phyloP scores from a whole-genome alignment of 1,140 invertebrate genomes.

The Gryllus bimaculatus region DNA sequence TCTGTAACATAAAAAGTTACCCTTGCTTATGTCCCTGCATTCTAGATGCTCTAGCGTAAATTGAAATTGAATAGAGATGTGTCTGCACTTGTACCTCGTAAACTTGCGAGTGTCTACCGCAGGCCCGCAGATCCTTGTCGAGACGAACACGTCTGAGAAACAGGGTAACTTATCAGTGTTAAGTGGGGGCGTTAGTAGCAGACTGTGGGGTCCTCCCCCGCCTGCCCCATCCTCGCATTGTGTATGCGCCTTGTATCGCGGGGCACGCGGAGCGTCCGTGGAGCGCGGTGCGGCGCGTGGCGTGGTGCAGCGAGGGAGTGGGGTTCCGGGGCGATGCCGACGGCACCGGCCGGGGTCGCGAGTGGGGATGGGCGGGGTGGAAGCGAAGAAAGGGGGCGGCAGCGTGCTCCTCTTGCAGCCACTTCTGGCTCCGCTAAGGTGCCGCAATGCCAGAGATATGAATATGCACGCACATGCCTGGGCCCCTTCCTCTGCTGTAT shows the following conservation, averaged over 20 bases:
- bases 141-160: background rate
- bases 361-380: background rate
- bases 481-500: background rate
- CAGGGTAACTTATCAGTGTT: background rate
- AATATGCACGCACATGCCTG: background rate
- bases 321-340: background rate
- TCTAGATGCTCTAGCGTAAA: background rate
- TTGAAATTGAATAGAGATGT: constrained; percentile 2
- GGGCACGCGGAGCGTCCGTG: background rate
- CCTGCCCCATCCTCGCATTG: background rate
- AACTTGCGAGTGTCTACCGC: background rate
- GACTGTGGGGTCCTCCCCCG: background rate
- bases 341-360: too few relatives aligned
- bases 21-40: background rate
- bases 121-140: background rate
- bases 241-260: background rate
- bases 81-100: background rate
- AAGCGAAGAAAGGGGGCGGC: background rate
- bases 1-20: background rate
- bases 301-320: background rate
- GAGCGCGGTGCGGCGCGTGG: background rate
- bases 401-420: background rate
- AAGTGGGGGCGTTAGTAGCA: background rate
- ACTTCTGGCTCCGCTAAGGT: background rate
- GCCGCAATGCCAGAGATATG: background rate